These are phyloP conservation scores for Globodera ellingtonae DNA, from an alignment of 1,140 invertebrate species.

Conservation along the genomic window DNA sequence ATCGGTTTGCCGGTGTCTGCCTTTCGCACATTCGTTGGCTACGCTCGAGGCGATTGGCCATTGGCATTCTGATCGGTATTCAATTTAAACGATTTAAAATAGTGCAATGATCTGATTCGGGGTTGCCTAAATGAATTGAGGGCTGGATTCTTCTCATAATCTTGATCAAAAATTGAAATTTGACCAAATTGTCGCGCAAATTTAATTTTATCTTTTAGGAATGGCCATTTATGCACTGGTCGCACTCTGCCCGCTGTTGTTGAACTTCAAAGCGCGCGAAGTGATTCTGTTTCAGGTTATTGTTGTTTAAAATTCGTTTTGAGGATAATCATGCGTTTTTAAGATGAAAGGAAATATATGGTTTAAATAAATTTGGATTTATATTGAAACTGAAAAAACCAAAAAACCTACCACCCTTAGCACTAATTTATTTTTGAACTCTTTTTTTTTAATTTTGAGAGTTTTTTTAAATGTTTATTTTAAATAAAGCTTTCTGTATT, in stretches of 20 bases:
- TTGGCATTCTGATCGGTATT: slow-evolving; percentile 56
- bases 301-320: background rate
- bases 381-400: too few species aligned
- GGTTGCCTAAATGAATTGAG: too few species aligned
- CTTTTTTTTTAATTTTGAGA: background rate
- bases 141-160: too few species aligned
- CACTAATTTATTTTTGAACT: too few species aligned
- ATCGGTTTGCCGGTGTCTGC: slow-evolving; percentile 63
- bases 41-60: slow-evolving; percentile 48
- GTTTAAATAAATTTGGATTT: background rate
- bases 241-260: slow-evolving; percentile 59
- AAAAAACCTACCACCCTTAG: too few species aligned
- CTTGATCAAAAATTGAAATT: background rate
- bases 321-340: background rate
- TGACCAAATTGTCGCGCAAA: too few species aligned
- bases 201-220: slow-evolving; percentile 37
- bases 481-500: background rate
- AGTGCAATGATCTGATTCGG: too few species aligned
- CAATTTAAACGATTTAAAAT: slow-evolving; percentile 1
- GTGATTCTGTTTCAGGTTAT: slow-evolving; percentile 53
- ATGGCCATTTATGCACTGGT: slow-evolving; percentile 60
- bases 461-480: background rate
- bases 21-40: slow-evolving; percentile 56
- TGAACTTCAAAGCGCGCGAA: slow-evolving; percentile 62
- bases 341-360: background rate